Conservation (phyloP, 2,113 vertebrate species). For the Ptilorrhoa leucosticta region DNA sequence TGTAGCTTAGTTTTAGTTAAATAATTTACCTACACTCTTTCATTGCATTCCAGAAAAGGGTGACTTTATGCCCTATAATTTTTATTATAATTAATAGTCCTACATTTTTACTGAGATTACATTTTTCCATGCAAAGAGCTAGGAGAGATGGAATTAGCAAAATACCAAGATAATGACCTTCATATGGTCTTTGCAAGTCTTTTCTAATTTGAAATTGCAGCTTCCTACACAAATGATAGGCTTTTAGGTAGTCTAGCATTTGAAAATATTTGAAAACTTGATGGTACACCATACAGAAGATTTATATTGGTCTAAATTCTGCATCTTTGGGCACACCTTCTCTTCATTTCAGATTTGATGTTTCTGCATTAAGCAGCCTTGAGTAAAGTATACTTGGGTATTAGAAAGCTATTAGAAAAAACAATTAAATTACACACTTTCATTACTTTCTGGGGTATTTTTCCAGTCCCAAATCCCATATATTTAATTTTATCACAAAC, state of each 20-base stretch:
- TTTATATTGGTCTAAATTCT: neutral
- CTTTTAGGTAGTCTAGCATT: neutral
- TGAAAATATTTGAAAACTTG: neutral
- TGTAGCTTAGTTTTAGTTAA: neutral
- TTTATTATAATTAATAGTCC: neutral
- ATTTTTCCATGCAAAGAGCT: neutral
- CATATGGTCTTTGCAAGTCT: neutral
- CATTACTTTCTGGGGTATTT: slow-evolving; percentile 62
- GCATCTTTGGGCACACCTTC: neutral
- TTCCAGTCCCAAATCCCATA: slow-evolving; percentile 68
- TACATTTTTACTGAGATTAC: neutral
- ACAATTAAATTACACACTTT: neutral
- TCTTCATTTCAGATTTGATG: neutral
- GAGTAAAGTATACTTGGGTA: neutral
- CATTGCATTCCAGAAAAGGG: neutral
- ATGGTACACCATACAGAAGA: neutral
- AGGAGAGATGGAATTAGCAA: neutral
- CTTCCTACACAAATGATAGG: neutral
- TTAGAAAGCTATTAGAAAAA: neutral
- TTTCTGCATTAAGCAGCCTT: neutral
- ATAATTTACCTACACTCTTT: neutral
- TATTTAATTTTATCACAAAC: slow-evolving; percentile 64
- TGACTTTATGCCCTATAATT: neutral
- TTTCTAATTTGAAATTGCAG: neutral
- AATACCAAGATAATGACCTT: neutral